phyloP scores from a whole-genome alignment of 2,113 vertebrate species.

The Ia io region DNA sequence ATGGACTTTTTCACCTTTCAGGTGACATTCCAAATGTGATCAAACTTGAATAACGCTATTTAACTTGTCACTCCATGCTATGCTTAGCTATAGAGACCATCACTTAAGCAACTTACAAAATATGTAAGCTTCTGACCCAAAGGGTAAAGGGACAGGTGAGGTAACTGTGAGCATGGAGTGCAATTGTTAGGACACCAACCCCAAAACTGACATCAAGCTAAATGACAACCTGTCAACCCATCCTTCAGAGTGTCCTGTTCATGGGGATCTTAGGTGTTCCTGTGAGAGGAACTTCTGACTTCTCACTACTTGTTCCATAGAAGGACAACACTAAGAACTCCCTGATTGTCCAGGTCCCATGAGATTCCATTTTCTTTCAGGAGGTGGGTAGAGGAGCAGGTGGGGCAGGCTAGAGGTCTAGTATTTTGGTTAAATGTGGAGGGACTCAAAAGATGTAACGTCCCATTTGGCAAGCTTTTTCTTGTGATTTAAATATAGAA shows the following conservation, averaged over 20 bases:
- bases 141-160: not conserved
- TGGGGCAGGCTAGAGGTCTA: not conserved
- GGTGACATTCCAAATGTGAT: not conserved
- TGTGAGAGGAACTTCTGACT: not conserved
- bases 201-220: not conserved
- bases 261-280: not conserved
- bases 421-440: not conserved
- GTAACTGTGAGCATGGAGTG: not conserved
- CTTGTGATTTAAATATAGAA: not conserved
- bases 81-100: not conserved
- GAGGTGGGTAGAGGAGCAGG: not conserved
- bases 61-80: not conserved
- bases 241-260: not conserved
- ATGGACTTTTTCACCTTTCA: not conserved
- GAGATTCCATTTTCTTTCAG: not conserved
- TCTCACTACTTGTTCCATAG: not conserved
- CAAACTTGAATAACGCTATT: not conserved
- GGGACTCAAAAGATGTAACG: not conserved
- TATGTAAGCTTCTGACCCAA: not conserved
- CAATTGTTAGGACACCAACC: not conserved
- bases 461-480: not conserved
- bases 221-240: not conserved
- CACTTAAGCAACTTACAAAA: not conserved
- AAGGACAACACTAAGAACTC: not conserved
- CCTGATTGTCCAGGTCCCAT: not conserved